Evolutionary conservation across 2,888 invertebrate species (phyloP), one percentile per base, ranked within the genome.

Genomic region (Ariolimax columbianus): DNA sequence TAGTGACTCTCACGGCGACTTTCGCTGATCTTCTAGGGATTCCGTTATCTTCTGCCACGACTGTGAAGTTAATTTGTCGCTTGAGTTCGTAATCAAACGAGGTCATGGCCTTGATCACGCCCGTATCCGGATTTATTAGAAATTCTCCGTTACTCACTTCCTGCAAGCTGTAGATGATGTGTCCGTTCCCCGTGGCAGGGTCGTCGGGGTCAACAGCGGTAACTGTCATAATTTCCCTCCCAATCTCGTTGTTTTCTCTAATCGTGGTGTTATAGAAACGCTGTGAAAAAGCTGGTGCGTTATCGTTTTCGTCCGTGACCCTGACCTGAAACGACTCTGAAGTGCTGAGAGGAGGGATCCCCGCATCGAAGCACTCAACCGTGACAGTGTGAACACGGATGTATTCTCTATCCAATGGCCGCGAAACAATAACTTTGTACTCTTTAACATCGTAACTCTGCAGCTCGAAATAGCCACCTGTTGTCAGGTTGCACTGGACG

Each of bases 201-300:
- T 83, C 96, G 94, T 98, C 98, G 36, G 95, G 96, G 94, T 99
- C 98, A 87, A 96, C 96, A 0, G 98, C 98, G 68, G 96, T 95
- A 4, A 98, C 97, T 88, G 96, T 97, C 2, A 97, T 96, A 1
- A 98, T 72, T 40, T 84, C 82, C 19, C 66, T 66, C n/a, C 40
- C 81, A 0, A 75, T 73, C 30, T 72, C 55, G 68, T 81, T 92
- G 88, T 93, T 86, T 68, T 87, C 87, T 9, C 66, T 47, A 40
- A 87, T 72, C 26, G 84, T 66, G 17, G 73, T 70, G 33, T 78
- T 38, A 70, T 73, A 82, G 23, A 82, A 36, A 0, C 85, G 47
- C 70, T 90, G 83, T 11, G 86, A 83, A 86, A 93, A 93, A 14
- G 81, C 47, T 23, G 93, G 93, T 6, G 87, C 78, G 81, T 93